These are phyloP conservation scores for Bovichtus diacanthus DNA, from an alignment of 2,797 vertebrate species.

Conservation along the genomic window DNA sequence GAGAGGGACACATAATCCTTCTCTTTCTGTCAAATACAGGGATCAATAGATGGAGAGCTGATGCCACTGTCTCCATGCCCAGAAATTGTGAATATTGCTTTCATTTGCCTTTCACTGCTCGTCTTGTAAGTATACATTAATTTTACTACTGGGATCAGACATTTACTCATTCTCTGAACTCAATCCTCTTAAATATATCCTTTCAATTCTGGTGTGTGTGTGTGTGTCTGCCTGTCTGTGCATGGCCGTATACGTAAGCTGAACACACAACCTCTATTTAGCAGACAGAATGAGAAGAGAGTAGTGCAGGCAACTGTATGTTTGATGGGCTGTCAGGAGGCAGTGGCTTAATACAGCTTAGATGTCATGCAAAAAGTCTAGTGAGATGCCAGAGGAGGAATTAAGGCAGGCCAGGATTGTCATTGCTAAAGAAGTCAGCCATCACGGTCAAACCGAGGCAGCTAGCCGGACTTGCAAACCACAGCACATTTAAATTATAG, in stretches of 20 bases:
- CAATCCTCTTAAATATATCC: slow-evolving; percentile 77
- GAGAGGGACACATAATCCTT: slow-evolving; percentile 65
- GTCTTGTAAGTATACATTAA: slow-evolving; percentile 54
- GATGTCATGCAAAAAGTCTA: slow-evolving; percentile 71
- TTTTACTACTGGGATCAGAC: slow-evolving; percentile 62
- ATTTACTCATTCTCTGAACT: slow-evolving; percentile 68
- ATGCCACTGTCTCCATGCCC: slow-evolving; percentile 51
- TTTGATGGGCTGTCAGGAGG: slow-evolving; percentile 76
- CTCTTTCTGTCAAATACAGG: slow-evolving; percentile 67
- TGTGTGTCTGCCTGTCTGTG: slow-evolving; percentile 3
- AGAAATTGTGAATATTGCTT: slow-evolving; percentile 48
- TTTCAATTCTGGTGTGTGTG: slow-evolving; percentile 52
- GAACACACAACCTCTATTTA: slow-evolving; percentile 61
- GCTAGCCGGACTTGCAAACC: slow-evolving; percentile 76
- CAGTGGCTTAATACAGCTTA: slow-evolving; percentile 76
- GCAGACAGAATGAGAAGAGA: slow-evolving; percentile 68
- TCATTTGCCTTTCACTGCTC: slow-evolving; percentile 39
- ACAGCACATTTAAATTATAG: slow-evolving; percentile 82
- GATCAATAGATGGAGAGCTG: slow-evolving; percentile 64
- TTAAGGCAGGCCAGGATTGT: slow-evolving; percentile 68
- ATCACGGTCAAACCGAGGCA: slow-evolving; percentile 58
- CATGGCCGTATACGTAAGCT: slow-evolving; percentile 58
- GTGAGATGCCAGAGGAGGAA: slow-evolving; percentile 69
- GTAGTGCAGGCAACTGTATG: slow-evolving; percentile 59
- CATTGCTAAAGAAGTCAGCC: slow-evolving; percentile 66